phyloP scores from a whole-genome alignment of 2,113 vertebrate genomes.

The Oriolus oriolus region DNA sequence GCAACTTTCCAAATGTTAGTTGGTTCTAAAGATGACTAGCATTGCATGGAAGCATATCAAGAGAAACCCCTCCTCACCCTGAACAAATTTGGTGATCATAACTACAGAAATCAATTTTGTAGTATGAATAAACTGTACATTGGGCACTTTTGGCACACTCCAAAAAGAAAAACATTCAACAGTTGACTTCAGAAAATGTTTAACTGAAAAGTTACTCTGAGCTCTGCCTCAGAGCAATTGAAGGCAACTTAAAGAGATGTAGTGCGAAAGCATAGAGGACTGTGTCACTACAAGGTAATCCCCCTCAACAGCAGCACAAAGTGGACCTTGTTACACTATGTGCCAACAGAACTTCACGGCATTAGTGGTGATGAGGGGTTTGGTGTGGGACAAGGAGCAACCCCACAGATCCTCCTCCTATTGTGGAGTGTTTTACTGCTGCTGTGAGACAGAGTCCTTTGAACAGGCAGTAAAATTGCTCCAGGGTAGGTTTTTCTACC shows the following conservation, averaged over 20 bases:
- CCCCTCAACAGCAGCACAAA: not conserved
- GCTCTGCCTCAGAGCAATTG: not conserved
- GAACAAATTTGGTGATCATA: not conserved
- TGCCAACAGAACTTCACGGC: not conserved
- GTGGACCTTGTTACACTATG: accelerated
- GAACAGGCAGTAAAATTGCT: not conserved
- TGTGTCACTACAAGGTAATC: not conserved
- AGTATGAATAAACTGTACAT: not conserved
- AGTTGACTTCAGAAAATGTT: not conserved
- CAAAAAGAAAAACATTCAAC: not conserved
- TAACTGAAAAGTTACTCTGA: not conserved
- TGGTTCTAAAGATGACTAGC: not conserved
- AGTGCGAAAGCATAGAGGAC: not conserved
- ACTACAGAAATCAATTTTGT: not conserved
- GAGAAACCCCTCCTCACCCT: too few relatives aligned
- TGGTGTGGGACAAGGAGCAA: not conserved
- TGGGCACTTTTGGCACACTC: not conserved
- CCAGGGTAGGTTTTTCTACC: not conserved
- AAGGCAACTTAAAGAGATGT: not conserved
- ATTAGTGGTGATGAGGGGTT: not conserved
- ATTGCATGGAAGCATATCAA: not conserved
- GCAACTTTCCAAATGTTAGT: not conserved
- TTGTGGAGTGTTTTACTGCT: not conserved
- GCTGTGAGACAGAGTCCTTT: not conserved
- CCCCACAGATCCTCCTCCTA: accelerated